Base-by-base conservation (phyloP, 2,888 invertebrate genomes). In the Anthophora plumipes region DNA sequence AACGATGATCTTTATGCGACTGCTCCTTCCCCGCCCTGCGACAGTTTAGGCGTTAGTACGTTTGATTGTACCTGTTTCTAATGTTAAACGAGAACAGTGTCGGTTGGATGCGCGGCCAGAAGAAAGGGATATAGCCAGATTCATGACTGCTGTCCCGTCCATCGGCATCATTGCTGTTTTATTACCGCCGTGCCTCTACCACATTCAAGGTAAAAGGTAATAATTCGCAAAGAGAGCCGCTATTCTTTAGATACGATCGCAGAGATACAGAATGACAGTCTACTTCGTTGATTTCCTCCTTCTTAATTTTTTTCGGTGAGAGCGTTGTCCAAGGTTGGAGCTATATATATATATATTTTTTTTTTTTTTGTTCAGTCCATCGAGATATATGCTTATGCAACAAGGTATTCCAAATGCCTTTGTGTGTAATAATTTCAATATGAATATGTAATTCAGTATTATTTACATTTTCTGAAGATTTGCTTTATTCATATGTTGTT, bases 71-170 rank as follows among this genome's bases (percentile, higher is more conserved):
- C 88, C 85, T 90, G 78, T 91, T 91, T 91, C 89, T 89, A 90
- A 91, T 92, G 89, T 92, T 90, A 92, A 87, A 88, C 80, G 90
- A 90, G 90, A 92, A 89, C 91, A 92, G 92, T 91, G 89, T 90
- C 91, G 90, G 88, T 90, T 84, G 92, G 92, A 91, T 90, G 91
- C 89, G 86, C 88, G 89, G 89, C 90, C 89, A 91, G 89, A 87
- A 90, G 89, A 89, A 91, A 91, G 87, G 92, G 91, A 91, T 91
- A 88, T 90, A 89, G 87, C 87, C 92, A 91, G 90, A 90, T 91
- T 90, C 91, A 90, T 89, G 91, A 91, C 90, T 91, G 91, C 92
- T 91, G 92, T 90, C 92, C 92, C 89, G 91, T 92, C 87, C 91
- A 92, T 90, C 91, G 91, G 87, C 91, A 90, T 90, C 91, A 90